Evolutionary conservation across 2,113 vertebrate species (phyloP).

Genomic region (Ginglymostoma cirratum): DNA sequence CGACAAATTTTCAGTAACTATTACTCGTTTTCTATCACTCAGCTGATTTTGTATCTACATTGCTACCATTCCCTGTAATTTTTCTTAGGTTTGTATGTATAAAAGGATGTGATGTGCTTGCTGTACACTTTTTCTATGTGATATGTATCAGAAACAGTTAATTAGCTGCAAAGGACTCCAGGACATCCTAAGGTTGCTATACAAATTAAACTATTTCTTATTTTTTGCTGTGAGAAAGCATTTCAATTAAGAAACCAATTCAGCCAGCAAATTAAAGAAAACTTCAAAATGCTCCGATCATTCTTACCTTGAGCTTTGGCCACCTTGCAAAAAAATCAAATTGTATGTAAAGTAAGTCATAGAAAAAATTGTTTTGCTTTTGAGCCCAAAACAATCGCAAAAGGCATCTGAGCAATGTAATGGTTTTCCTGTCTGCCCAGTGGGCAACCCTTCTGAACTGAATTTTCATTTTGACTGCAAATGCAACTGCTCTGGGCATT

Average conservation of each 20-base stretch:
- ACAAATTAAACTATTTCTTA: neutral
- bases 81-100: too few species aligned
- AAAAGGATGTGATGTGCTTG: neutral
- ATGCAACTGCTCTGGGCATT: neutral
- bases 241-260: neutral
- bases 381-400: neutral
- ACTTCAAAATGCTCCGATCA: neutral
- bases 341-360: neutral
- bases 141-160: neutral
- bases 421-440: neutral
- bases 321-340: neutral
- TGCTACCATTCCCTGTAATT: too few species aligned
- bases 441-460: neutral
- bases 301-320: neutral
- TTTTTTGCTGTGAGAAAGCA: neutral
- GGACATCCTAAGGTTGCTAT: neutral
- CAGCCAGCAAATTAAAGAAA: neutral
- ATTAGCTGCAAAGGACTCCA: neutral
- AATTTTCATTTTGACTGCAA: slow-evolving; percentile 32
- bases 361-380: neutral
- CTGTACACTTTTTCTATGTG: neutral
- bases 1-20: too few species aligned
- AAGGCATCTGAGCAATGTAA: slow-evolving; percentile 29
- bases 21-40: too few species aligned
- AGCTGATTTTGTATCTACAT: too few species aligned